Evolutionary conservation across 2,888 invertebrate species (phyloP).

Genomic region (Melieria picta): DNA sequence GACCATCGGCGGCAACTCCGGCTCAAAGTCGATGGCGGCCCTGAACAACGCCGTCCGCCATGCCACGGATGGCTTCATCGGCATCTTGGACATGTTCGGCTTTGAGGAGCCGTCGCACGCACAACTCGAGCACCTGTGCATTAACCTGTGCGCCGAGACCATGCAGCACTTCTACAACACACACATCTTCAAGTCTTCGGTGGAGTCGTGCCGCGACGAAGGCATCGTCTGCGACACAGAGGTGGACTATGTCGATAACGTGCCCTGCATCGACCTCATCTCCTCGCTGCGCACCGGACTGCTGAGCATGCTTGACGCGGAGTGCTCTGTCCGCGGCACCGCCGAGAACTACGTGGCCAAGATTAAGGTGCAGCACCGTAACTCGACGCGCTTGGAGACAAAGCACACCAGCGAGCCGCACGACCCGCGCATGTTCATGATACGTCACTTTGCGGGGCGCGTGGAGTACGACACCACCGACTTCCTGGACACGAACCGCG

Average conservation of each 20-base stretch:
- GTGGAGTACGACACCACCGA: constrained; percentile 90
- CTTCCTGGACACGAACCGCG: constrained; percentile 91
- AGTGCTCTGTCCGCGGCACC: constrained; percentile 85
- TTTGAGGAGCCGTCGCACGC: constrained; percentile 89
- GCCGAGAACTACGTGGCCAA: constrained; percentile 84
- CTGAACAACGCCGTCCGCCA: constrained; percentile 91
- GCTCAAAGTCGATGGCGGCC: constrained; percentile 91
- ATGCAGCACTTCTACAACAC: constrained; percentile 99
- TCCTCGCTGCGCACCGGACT: constrained; percentile 92
- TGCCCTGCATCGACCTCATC: constrained; percentile 94
- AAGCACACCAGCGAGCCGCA: constrained; percentile 79
- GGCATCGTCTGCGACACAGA: constrained; percentile 90
- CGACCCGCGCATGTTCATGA: constrained; percentile 85
- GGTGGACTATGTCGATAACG: constrained; percentile 92
- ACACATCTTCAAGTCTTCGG: constrained; percentile 93
- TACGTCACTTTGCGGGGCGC: constrained; percentile 88
- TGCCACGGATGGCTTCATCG: constrained; percentile 94
- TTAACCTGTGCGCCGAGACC: constrained; percentile 94
- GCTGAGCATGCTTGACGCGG: constrained; percentile 90
- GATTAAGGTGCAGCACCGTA: constrained; percentile 81
- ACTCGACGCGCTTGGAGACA: constrained; percentile 79
- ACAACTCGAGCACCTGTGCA: constrained; percentile 92
- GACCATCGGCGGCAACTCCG: constrained; percentile 81
- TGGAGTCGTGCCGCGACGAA: constrained; percentile 93
- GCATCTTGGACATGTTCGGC: constrained; percentile 96